phyloP scores from a whole-genome alignment of 2,797 vertebrate species.

The Platyrinchus mystaceus region DNA sequence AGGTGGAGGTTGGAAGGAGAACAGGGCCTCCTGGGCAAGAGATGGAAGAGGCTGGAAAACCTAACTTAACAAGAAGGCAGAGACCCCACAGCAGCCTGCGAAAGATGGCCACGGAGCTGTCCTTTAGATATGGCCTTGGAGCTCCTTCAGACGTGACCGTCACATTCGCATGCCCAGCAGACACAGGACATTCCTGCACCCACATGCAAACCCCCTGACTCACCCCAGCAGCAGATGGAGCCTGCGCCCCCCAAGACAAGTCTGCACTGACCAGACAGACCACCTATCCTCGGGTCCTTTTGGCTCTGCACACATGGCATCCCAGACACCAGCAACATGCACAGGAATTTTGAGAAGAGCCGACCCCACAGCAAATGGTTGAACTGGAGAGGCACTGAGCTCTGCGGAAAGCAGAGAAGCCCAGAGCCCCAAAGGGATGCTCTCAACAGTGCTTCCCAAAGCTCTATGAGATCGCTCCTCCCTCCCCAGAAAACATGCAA shows the following conservation, averaged over 20 bases:
- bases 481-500: background rate
- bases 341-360: too few species aligned
- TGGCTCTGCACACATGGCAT: rapidly evolving
- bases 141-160: rapidly evolving
- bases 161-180: rapidly evolving
- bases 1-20: background rate
- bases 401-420: background rate
- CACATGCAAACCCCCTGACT: rapidly evolving
- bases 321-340: rapidly evolving
- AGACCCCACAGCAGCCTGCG: background rate
- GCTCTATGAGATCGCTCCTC: rapidly evolving
- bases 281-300: rapidly evolving
- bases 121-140: background rate
- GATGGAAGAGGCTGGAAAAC: background rate
- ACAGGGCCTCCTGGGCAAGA: background rate
- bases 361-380: background rate
- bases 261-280: rapidly evolving
- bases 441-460: background rate
- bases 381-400: background rate
- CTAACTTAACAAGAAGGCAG: background rate
- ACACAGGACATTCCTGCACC: background rate
- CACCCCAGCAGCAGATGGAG: background rate
- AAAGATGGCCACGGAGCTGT: background rate
- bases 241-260: background rate
- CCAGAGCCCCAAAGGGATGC: background rate